Conservation (phyloP, 2,888 invertebrate species). For the Priocnemis perturbator region DNA sequence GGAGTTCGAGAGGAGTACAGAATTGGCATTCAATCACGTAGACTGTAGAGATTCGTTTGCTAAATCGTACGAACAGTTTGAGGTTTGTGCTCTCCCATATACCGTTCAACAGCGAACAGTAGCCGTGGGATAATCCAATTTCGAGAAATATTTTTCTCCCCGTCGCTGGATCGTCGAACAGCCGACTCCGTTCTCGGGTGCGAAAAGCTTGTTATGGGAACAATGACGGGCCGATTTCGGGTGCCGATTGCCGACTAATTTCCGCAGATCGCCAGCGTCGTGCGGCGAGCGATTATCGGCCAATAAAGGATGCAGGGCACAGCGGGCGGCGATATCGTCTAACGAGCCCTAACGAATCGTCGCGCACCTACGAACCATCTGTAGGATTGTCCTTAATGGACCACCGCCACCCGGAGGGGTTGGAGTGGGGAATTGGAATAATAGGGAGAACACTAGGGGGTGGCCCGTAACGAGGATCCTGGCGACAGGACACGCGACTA, state of each 20-base stretch:
- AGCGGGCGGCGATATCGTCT: conserved; percentile 47
- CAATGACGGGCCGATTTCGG: conserved; percentile 28
- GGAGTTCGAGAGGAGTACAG: no score
- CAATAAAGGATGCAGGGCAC: conserved; percentile 40
- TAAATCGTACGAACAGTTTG: conserved; percentile 12
- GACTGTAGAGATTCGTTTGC: neutral
- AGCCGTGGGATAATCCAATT: conserved; percentile 24
- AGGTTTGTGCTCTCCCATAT: no score
- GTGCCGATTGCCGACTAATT: no score
- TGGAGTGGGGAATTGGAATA: conserved; percentile 61
- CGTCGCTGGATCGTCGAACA: neutral
- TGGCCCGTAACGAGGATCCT: conserved; percentile 65
- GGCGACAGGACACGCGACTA: conserved; percentile 44
- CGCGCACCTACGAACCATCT: conserved; percentile 69
- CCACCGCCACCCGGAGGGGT: conserved; percentile 51
- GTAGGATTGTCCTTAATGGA: conserved; percentile 64
- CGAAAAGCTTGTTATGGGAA: conserved; percentile 38
- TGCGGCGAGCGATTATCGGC: conserved; percentile 26
- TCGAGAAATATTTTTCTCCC: neutral
- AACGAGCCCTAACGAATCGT: conserved; percentile 71
- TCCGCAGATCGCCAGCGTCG: conserved; percentile 27
- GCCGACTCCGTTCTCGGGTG: no score
- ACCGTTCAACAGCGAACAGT: no score
- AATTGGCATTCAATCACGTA: no score
- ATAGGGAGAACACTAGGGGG: conserved; percentile 63